Percentiles rank a stretch among this genome's conserved stretches.
phyloP scores from a whole-genome alignment of 2,888 invertebrate genomes.

The Rhingia rostrata region DNA sequence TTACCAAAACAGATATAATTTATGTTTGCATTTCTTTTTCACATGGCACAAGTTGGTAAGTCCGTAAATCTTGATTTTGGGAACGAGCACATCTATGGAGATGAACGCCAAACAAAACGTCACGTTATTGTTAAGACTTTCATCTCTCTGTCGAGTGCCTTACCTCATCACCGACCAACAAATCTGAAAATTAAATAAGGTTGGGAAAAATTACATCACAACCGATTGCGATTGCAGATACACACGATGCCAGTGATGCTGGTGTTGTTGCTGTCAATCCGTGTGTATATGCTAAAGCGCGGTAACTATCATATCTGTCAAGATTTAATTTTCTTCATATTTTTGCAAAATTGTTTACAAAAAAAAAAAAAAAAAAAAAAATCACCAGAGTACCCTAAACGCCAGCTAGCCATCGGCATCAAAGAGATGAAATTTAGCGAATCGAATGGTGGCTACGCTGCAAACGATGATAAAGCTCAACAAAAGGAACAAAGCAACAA shows the following conservation, averaged over 20 bases:
- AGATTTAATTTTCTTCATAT: slow-evolving; percentile 9
- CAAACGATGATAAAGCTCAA: slow-evolving; percentile 1
- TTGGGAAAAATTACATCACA: slow-evolving; percentile 35
- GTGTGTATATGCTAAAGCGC: background rate
- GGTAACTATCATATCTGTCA: background rate
- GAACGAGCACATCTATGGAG: slow-evolving; percentile 3
- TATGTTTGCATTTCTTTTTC: too few relatives aligned
- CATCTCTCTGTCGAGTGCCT: slow-evolving; percentile 11
- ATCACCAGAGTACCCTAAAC: slow-evolving; percentile 4
- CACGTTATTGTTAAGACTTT: slow-evolving; percentile 16
- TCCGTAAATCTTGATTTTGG: background rate
- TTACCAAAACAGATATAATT: too few relatives aligned
- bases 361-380: background rate
- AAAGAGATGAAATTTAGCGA: background rate
- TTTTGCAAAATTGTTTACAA: slow-evolving; percentile 4
- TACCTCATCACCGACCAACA: slow-evolving; percentile 1
- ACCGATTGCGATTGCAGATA: background rate
- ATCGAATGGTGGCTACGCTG: background rate
- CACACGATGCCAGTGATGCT: background rate
- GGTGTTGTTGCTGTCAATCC: background rate
- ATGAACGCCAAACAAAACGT: background rate
- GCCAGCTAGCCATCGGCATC: slow-evolving; percentile 9
- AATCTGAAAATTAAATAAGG: slow-evolving; percentile 35
- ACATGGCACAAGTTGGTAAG: too few relatives aligned
- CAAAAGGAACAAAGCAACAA: background rate